Percentiles rank a stretch among this genome's conserved stretches.
Conservation (phyloP, 2,888 invertebrate genomes). For the Unio delphinus region DNA sequence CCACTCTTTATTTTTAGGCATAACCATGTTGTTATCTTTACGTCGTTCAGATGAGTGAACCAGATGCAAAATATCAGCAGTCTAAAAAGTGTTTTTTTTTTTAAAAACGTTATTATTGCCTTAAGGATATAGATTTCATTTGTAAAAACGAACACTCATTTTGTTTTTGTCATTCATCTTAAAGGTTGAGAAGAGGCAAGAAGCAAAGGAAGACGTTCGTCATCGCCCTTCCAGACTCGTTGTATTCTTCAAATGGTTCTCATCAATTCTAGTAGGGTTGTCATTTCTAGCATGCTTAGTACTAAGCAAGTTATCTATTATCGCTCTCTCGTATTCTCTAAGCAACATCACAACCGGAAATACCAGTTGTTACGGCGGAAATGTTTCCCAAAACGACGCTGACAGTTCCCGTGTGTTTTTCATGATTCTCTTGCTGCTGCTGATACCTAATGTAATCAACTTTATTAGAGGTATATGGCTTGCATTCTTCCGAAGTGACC, state of each 20-base stretch:
- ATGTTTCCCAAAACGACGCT: not conserved
- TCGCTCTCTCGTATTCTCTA: slow-evolving; percentile 30
- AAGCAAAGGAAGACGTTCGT: slow-evolving; percentile 3
- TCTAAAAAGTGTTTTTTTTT: too few species aligned
- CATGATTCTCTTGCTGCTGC: slow-evolving; percentile 31
- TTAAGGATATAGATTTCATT: too few species aligned
- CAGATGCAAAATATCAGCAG: too few species aligned
- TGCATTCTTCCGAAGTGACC: slow-evolving; percentile 37
- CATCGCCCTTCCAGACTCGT: slow-evolving; percentile 27
- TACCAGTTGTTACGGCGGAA: not conserved
- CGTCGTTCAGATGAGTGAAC: too few species aligned
- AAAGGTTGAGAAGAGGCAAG: slow-evolving; percentile 15
- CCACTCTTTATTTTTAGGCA: too few species aligned
- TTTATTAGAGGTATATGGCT: slow-evolving; percentile 44
- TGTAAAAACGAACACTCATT: too few species aligned
- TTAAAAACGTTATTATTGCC: too few species aligned
- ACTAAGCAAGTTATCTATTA: slow-evolving; percentile 32
- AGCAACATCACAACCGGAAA: not conserved
- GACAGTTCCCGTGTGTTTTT: slow-evolving; percentile 18
- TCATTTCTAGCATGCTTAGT: slow-evolving; percentile 27
- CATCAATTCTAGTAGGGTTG: slow-evolving; percentile 26
- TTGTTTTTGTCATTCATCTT: too few species aligned
- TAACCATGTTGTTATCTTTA: too few species aligned
- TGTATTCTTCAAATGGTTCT: slow-evolving; percentile 44
- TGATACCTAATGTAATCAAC: slow-evolving; percentile 45